Conservation (phyloP, 2,113 vertebrate genomes). For the Zootoca vivipara region DNA sequence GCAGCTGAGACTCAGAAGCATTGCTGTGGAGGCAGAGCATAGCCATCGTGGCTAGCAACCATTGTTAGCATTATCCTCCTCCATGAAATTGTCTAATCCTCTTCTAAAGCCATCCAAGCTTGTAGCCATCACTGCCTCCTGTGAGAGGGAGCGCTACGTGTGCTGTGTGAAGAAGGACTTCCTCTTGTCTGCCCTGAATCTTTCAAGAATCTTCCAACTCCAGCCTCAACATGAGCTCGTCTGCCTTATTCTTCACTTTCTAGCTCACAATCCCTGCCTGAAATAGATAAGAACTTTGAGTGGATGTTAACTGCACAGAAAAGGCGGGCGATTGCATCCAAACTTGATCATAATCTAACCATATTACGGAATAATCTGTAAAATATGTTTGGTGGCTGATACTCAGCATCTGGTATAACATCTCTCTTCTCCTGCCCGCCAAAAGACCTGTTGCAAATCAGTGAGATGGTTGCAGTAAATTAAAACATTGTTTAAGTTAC, state of each 20-base stretch:
- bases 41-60: too few relatives aligned
- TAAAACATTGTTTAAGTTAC: conserved; percentile 26
- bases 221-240: not conserved
- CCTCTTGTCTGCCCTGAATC: too few relatives aligned
- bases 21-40: too few relatives aligned
- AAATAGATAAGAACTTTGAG: not conserved
- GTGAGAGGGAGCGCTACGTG: too few relatives aligned
- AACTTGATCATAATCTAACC: not conserved
- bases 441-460: not conserved
- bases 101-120: too few relatives aligned
- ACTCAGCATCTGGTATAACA: not conserved
- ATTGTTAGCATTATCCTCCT: too few relatives aligned
- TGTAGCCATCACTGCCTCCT: too few relatives aligned
- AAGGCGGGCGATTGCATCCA: fast-evolving
- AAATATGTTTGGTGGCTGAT: not conserved
- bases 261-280: not conserved
- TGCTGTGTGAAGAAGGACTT: too few relatives aligned
- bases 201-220: too few relatives aligned
- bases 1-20: too few relatives aligned
- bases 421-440: fast-evolving
- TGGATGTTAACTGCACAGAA: fast-evolving
- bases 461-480: not conserved
- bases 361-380: not conserved
- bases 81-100: too few relatives aligned
- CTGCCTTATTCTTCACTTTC: not conserved